These are phyloP conservation scores for Butorides virescens DNA, from an alignment of 2,113 vertebrate species.

Conservation along the genomic window DNA sequence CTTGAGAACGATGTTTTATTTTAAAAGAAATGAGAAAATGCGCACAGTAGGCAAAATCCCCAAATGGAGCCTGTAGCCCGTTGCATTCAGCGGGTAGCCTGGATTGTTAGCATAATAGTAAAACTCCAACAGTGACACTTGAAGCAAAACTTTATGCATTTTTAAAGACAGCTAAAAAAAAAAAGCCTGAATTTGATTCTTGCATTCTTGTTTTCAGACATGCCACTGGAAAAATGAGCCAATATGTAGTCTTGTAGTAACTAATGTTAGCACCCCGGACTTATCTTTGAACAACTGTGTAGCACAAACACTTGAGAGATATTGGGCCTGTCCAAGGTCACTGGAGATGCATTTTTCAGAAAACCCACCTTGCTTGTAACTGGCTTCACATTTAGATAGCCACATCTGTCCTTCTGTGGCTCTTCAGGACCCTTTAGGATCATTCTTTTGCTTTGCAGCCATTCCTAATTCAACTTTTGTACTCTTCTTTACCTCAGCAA, in stretches of 20 bases:
- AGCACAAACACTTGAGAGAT: background rate
- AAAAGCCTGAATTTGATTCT: background rate
- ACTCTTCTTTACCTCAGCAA: background rate
- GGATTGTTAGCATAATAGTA: constrained; percentile 58
- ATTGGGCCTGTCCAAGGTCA: background rate
- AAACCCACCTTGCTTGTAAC: background rate
- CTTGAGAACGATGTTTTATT: constrained; percentile 21
- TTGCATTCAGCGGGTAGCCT: constrained; percentile 44
- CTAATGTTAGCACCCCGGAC: background rate
- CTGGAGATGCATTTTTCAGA: background rate
- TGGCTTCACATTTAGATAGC: background rate
- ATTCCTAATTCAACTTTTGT: background rate
- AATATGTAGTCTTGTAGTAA: background rate
- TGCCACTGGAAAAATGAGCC: background rate
- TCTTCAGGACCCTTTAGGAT: background rate
- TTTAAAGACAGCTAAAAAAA: constrained; percentile 55
- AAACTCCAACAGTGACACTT: constrained; percentile 59
- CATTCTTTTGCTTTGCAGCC: background rate
- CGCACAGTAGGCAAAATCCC: constrained; percentile 62
- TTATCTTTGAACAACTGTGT: background rate
- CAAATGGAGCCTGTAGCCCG: constrained; percentile 22
- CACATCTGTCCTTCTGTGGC: background rate
- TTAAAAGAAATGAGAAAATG: constrained; percentile 45
- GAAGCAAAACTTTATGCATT: constrained; percentile 66
- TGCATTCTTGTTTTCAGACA: background rate